Evolutionary conservation across 1,140 invertebrate genomes (phyloP), one percentile per base, ranked within the genome.

Genomic region (Acromyrmex heyeri): DNA sequence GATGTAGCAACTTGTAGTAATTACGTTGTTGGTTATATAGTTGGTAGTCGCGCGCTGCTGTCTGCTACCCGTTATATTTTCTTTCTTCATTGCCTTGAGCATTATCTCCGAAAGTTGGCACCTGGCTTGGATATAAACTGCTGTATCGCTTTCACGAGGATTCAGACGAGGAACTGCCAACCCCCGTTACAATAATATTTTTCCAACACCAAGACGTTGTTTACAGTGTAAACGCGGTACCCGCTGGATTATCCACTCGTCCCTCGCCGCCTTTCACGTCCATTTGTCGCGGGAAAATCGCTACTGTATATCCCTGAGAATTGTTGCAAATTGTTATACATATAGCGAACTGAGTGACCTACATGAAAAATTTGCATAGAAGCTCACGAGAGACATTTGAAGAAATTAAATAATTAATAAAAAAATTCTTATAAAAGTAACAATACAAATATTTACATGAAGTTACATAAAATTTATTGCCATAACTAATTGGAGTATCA

Each of bases 131-230:
- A 57, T 64, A 83, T 86, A 70, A 89, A 89, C 86, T 83, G 85
- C 81, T 91, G 81, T 91, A 91, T 91, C 88, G 83, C 67, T 91
- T 91, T 91, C 86, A 81, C 64, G 59, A 75, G 82, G 30, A 73
- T 86, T 78, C 64, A 38, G 65, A 44, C 72, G 24, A 16, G 14
- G 67, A 70, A 78, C 70, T 65, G 55, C 59, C 76, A 67, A 82
- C 83, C 86, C 88, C 87, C 69, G 88, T 90, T 92, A 69, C 65
- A 92, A 92, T 83, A 93, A 93, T 92, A 93, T 92, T 93, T 92
- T 76, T 77, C 76, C 90, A 89, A 89, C 88, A 92, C 90, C 85
- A 82, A 91, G 70, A 87, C 87, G 67, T 77, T 92, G 90, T 91
- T 93, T 92, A 82, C 75, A 78, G 16, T 88, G 90, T 86, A 89